These are phyloP conservation scores for Noctilio leporinus DNA, from an alignment of 2,113 vertebrate species.

Conservation along the genomic window DNA sequence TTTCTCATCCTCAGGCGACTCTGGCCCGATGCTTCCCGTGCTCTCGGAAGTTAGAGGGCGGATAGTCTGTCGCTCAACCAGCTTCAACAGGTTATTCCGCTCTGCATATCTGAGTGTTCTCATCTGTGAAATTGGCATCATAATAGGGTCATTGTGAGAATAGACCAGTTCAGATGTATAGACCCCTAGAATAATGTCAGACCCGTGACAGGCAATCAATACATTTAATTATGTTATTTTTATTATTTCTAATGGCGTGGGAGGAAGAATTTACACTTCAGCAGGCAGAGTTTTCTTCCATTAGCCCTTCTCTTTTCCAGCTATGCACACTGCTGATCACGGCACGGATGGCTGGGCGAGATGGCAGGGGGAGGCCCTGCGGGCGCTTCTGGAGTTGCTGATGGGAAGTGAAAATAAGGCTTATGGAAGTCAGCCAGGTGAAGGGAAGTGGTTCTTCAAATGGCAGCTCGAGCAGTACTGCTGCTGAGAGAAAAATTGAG, in stretches of 20 bases:
- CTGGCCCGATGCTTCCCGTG: not conserved
- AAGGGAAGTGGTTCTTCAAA: not conserved
- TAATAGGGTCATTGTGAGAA: not conserved
- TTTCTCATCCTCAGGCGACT: not conserved
- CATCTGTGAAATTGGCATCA: not conserved
- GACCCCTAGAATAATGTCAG: not conserved
- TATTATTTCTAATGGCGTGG: not conserved
- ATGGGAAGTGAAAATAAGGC: not conserved
- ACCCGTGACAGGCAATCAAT: not conserved
- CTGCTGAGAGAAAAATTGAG: not conserved
- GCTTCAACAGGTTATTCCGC: not conserved
- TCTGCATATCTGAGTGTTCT: not conserved
- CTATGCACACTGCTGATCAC: not conserved
- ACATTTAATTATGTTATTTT: not conserved
- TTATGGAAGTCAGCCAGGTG: not conserved
- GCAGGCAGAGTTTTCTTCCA: not conserved
- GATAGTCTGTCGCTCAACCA: not conserved
- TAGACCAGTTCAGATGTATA: not conserved
- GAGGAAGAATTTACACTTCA: not conserved
- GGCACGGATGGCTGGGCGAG: rapidly evolving
- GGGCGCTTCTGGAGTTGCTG: not conserved
- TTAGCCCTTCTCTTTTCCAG: not conserved
- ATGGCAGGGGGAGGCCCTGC: rapidly evolving
- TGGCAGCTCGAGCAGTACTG: not conserved
- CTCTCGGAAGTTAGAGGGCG: not conserved